Evolutionary conservation across 2,113 vertebrate species (phyloP).

Genomic region (Phylloscopus trochilus): DNA sequence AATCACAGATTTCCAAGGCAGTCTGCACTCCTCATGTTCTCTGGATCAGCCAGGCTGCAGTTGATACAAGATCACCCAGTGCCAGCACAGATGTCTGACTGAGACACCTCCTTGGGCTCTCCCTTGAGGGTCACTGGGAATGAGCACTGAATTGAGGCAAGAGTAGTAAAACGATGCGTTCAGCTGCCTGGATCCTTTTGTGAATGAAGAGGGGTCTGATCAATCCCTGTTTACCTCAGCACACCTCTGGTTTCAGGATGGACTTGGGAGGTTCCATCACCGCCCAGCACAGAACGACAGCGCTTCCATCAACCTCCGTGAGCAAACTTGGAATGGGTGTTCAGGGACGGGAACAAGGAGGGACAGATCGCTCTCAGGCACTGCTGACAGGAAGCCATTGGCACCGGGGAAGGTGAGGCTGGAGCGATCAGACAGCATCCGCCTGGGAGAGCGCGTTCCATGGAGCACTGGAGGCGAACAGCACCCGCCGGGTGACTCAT

Average conservation of each 20-base stretch:
- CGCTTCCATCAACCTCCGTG: not conserved
- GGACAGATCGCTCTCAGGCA: not conserved
- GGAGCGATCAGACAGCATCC: not conserved
- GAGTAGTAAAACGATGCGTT: not conserved
- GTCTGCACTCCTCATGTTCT: not conserved
- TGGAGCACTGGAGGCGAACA: not conserved
- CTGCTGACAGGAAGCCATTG: not conserved
- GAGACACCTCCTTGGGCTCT: not conserved
- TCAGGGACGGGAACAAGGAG: not conserved
- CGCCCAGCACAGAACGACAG: not conserved
- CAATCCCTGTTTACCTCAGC: not conserved
- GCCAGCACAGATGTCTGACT: not conserved
- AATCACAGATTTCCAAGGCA: not conserved
- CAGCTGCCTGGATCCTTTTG: not conserved
- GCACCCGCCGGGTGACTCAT: not conserved
- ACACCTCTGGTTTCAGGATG: not conserved
- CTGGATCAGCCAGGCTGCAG: not conserved
- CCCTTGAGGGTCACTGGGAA: not conserved
- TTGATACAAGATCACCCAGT: not conserved
- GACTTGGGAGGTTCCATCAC: not conserved
- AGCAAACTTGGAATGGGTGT: not conserved
- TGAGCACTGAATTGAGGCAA: not conserved
- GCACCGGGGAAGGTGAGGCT: not conserved
- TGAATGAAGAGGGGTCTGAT: not conserved
- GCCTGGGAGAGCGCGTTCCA: not conserved